Percentiles rank a stretch among this genome's conserved stretches.
Conservation (phyloP, 2,113 vertebrate species). For the Rhea americana region DNA sequence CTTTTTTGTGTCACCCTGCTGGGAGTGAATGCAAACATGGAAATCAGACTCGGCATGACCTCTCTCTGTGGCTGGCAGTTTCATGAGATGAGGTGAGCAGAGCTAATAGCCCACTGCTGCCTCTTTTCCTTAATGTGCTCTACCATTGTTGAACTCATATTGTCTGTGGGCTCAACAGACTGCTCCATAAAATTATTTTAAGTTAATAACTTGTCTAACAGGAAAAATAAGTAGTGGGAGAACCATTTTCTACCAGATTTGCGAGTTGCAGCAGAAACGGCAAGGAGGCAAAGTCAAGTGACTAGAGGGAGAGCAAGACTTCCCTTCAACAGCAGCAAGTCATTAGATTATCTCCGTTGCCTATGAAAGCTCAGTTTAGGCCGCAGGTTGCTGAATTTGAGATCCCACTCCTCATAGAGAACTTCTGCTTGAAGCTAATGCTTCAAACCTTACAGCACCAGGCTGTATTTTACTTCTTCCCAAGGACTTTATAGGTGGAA, state of each 20-base stretch:
- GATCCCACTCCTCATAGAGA: background rate
- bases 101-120: background rate
- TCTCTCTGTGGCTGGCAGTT: background rate
- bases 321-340: background rate
- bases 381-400: background rate
- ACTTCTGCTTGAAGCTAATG: background rate
- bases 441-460: background rate
- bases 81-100: background rate
- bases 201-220: background rate
- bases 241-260: background rate
- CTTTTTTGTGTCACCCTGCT: background rate
- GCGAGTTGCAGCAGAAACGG: background rate
- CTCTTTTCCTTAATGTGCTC: accelerated
- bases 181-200: background rate
- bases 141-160: background rate
- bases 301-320: background rate
- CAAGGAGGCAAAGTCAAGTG: background rate
- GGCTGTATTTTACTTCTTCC: background rate
- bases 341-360: background rate
- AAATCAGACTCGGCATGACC: background rate
- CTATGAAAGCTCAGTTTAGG: background rate
- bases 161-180: background rate
- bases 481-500: background rate
- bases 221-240: background rate
- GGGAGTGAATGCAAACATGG: background rate